phyloP scores from a whole-genome alignment of 1,140 invertebrate genomes.

The Drosophila lini region DNA sequence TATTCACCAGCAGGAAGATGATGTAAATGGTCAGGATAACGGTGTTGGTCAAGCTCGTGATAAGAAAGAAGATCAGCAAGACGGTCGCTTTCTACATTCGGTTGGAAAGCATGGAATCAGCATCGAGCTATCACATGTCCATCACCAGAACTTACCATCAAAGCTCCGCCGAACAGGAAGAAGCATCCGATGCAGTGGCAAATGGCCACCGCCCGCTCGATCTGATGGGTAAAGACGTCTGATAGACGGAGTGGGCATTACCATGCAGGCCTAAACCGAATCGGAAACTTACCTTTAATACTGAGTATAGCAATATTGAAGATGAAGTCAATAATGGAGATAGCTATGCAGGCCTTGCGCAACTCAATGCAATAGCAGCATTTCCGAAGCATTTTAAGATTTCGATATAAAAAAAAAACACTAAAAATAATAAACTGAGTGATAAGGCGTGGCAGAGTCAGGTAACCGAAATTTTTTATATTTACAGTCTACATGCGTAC shows the following conservation, averaged over 20 bases:
- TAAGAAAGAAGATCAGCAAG: constrained; percentile 58
- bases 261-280: too few relatives aligned
- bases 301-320: constrained; percentile 27
- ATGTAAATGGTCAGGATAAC: constrained; percentile 7
- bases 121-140: too few relatives aligned
- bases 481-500: not conserved
- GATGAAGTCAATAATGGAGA: constrained; percentile 32
- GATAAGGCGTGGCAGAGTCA: constrained; percentile 24
- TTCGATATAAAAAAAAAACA: constrained; percentile 1
- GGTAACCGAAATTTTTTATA: constrained; percentile 8
- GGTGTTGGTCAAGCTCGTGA: constrained; percentile 53
- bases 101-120: not conserved
- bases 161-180: constrained; percentile 42
- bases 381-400: constrained; percentile 17
- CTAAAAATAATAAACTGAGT: constrained; percentile 27
- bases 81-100: constrained; percentile 43
- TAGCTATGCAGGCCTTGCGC: constrained; percentile 42
- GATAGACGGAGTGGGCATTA: not conserved
- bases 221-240: not conserved
- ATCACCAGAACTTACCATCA: constrained; percentile 47
- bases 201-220: constrained; percentile 58
- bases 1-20: not conserved
- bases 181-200: constrained; percentile 62
- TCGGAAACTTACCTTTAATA: constrained; percentile 11
- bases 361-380: constrained; percentile 49